A percentile compares a stretch with the other conserved stretches of the same genome.
Conservation (phyloP, 2,797 vertebrate species). For the Catharus ustulatus region DNA sequence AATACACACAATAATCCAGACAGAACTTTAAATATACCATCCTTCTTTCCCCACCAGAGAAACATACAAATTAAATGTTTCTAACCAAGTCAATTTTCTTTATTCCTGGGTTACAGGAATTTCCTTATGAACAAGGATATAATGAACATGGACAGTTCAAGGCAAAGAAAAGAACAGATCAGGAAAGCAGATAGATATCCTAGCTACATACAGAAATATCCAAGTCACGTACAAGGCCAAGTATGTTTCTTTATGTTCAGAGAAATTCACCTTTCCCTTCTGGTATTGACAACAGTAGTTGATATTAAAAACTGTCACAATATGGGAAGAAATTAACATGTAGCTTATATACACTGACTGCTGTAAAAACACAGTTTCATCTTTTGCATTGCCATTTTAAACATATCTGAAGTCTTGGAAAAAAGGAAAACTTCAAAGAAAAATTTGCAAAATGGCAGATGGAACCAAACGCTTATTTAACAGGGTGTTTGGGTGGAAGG, state of each 20-base stretch:
- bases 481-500: rapidly evolving
- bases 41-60: neutral
- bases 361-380: neutral
- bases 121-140: neutral
- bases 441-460: neutral
- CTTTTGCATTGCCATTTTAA: neutral
- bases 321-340: neutral
- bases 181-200: neutral
- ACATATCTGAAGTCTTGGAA: neutral
- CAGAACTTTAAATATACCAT: neutral
- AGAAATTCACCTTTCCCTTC: neutral
- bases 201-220: neutral
- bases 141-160: neutral
- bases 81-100: neutral
- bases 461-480: neutral
- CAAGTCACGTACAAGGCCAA: neutral
- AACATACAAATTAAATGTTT: neutral
- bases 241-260: neutral
- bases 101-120: neutral
- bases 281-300: neutral
- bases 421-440: neutral
- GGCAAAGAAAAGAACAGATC: neutral
- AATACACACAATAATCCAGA: neutral
- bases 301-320: neutral
- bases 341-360: neutral